These are phyloP conservation scores for Zaprionus inermis DNA, from an alignment of 1,140 invertebrate genomes.

Conservation along the genomic window DNA sequence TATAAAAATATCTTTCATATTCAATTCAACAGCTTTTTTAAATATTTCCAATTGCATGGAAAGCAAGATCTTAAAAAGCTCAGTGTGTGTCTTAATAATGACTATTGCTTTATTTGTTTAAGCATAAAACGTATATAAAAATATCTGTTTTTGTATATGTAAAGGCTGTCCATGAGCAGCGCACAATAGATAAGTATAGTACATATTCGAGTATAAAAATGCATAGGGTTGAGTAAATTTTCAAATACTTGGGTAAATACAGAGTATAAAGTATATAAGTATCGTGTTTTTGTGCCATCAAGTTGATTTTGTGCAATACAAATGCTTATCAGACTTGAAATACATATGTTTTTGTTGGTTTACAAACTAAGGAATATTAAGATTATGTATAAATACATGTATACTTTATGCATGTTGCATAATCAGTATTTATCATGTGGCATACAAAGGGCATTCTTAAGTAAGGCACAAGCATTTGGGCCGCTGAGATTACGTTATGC, in stretches of 20 bases:
- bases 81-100: conserved; percentile 61
- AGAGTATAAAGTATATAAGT: conserved; percentile 18
- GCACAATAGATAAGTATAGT: conserved; percentile 44
- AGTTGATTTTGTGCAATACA: conserved; percentile 39
- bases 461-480: conserved; percentile 66
- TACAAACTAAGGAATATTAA: conserved; percentile 1
- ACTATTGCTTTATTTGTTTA: conserved; percentile 67
- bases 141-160: conserved; percentile 8
- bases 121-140: conserved; percentile 44
- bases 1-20: no score
- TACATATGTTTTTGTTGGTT: conserved; percentile 4
- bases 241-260: conserved; percentile 39
- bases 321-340: conserved; percentile 43
- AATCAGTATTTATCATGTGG: conserved; percentile 48
- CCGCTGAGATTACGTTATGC: conserved; percentile 62
- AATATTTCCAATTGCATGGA: no score
- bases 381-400: conserved; percentile 26
- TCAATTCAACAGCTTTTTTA: no score
- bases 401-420: conserved; percentile 11
- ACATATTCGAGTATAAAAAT: conserved; percentile 55
- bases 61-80: neutral
- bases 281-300: conserved; percentile 37
- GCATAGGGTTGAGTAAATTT: conserved; percentile 23
- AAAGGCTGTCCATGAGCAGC: conserved; percentile 26
- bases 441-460: conserved; percentile 62